Base-by-base conservation (phyloP, 2,113 vertebrate species). In the Recurvirostra avosetta region DNA sequence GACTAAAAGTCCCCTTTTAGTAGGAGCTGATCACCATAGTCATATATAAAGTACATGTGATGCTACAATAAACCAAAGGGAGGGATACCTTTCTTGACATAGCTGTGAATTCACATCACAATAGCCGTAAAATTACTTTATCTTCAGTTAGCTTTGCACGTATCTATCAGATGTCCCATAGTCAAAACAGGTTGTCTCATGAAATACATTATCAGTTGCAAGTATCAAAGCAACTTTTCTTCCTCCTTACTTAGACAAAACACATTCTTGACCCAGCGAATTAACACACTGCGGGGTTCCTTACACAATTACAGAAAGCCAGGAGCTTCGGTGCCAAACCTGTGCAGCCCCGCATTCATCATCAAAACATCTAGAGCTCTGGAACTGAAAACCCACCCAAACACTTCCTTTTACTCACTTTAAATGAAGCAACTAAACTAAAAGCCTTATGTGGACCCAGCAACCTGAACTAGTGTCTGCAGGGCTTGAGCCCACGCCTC, bases 201-300 rank as follows among this genome's bases (percentile, higher is more conserved):
- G 7, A 83, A 92, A 79, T 13, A 49, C 0, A 0, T 68, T 79
- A 75, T 85, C 43, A 11, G 19, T 17, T 77, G 3, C 63, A 83
- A 83, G 38, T 50, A 23, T 70, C 91, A 95, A 91, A 91, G n/a
- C 38, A 77, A 74, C 45, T 92, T 94, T 77, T 74, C 75, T 94
- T 85, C 59, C 55, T 67, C 41, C n/a, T 73, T 36, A 21, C 36
- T 75, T 74, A 88, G 86, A 73, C 91, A 94, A 94, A 97, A 92
- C 32, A 91, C 2, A 0, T 65, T 76, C 58, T 62, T 41, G 12
- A 8, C 36, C 17, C 36, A 38, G 22, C 19, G 5, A 85, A 83
- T 38, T 75, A 82, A 55, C 66, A 56, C 34, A 5, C 8, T 15
- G 11, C 0, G 0, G 11, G 3, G 17, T 38, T 68, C 72, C 41